A percentile compares a stretch with the other conserved stretches of the same genome.
These are phyloP conservation scores for Pseudoips prasinana DNA, from an alignment of 2,888 invertebrate species.

Conservation along the genomic window DNA sequence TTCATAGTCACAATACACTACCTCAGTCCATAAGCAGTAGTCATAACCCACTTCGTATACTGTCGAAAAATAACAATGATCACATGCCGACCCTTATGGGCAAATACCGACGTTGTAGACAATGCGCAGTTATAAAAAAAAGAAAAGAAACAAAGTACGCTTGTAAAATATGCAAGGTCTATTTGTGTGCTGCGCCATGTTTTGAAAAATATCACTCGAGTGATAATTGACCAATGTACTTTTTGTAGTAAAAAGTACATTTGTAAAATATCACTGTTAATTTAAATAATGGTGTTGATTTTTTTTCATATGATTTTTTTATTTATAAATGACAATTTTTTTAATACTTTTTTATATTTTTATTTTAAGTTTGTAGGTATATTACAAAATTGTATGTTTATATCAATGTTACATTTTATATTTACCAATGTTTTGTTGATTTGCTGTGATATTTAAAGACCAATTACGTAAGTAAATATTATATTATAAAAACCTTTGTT, in stretches of 20 bases:
- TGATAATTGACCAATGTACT: conserved; percentile 9
- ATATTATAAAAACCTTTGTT: conserved; percentile 9
- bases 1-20: conserved; percentile 9
- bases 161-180: conserved; percentile 18
- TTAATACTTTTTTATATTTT: conserved; percentile 9
- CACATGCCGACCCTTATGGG: conserved; percentile 15
- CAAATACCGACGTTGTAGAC: conserved; percentile 15
- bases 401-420: conserved; percentile 9
- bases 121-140: conserved; percentile 12
- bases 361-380: conserved; percentile 8
- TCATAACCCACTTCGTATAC: conserved; percentile 11
- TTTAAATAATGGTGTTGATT: conserved; percentile 11
- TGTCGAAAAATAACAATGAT: conserved; percentile 6
- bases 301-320: conserved; percentile 10
- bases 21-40: conserved; percentile 9
- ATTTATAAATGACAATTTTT: conserved; percentile 11
- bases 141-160: conserved; percentile 15
- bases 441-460: conserved; percentile 9
- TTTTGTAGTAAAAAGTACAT: conserved; percentile 9
- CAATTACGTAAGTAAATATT: conserved; percentile 10
- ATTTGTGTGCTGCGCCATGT: conserved; percentile 15
- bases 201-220: conserved; percentile 12
- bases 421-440: conserved; percentile 12
- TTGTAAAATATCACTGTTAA: conserved; percentile 10
- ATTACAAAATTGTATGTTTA: conserved; percentile 10